phyloP scores from a whole-genome alignment of 2,113 vertebrate species.

The Trogon surrucura region DNA sequence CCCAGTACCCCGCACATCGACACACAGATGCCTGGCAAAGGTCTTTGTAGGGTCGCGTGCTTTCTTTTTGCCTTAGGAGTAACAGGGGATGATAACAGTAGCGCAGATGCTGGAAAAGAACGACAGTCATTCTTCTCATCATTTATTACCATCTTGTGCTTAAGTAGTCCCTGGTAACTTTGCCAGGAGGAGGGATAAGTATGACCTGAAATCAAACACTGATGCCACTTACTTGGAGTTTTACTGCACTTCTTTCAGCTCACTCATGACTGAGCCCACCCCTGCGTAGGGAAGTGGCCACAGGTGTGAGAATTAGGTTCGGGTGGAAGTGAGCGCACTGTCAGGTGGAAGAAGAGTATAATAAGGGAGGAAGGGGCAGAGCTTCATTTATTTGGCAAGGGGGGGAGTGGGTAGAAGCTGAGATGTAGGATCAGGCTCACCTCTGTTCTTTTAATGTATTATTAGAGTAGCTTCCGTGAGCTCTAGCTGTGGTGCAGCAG shows the following conservation, averaged over 20 bases:
- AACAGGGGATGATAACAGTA: background rate
- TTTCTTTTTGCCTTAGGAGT: background rate
- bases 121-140: background rate
- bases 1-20: background rate
- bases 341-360: background rate
- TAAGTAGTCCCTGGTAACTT: background rate
- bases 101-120: background rate
- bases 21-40: background rate
- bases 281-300: background rate
- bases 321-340: background rate
- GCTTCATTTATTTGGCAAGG: background rate
- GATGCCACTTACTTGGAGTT: background rate
- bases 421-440: accelerated
- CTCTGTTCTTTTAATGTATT: background rate
- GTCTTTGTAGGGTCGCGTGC: background rate
- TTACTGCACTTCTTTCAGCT: background rate
- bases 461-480: background rate
- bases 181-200: background rate
- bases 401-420: accelerated
- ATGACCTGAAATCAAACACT: background rate
- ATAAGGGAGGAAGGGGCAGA: background rate
- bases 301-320: background rate
- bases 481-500: background rate
- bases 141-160: background rate
- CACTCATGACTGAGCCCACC: background rate